Evolutionary conservation across 2,113 vertebrate genomes (phyloP).

Genomic region (Ammodytes dubius): DNA sequence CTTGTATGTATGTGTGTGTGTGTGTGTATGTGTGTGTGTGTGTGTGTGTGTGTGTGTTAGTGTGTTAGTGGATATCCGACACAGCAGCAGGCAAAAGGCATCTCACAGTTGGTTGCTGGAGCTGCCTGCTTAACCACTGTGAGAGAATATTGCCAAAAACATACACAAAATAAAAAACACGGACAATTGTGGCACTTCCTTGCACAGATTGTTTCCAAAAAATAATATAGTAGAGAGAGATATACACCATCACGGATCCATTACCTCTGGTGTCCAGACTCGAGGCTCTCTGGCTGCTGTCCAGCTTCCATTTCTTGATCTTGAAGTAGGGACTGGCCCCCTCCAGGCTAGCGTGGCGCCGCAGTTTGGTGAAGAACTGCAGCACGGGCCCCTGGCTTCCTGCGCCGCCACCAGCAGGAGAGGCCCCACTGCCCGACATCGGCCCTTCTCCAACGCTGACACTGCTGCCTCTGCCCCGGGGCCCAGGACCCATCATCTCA

Average conservation of each 20-base stretch:
- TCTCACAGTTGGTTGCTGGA: conserved; percentile 70
- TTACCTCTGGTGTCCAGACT: conserved; percentile 97
- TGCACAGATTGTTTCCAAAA: conserved; percentile 17
- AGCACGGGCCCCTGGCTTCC: conserved; percentile 86
- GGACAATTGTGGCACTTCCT: neutral
- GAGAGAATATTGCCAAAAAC: conserved; percentile 28
- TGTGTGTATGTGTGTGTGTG: conserved; percentile 47
- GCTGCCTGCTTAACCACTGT: conserved; percentile 44
- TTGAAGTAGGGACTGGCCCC: conserved; percentile 96
- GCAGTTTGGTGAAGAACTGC: conserved; percentile 93
- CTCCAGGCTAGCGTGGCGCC: conserved; percentile 95
- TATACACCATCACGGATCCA: conserved; percentile 31
- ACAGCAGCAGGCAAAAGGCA: conserved; percentile 47
- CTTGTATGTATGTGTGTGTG: too few species aligned
- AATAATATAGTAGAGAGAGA: conserved; percentile 15
- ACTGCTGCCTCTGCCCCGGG: conserved; percentile 73
- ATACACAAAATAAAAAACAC: conserved; percentile 9
- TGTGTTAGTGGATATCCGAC: conserved; percentile 35
- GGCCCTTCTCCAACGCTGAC: conserved; percentile 48
- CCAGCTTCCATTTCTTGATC: conserved; percentile 97
- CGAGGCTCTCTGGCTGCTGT: conserved; percentile 93
- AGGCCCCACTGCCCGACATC: conserved; percentile 46
- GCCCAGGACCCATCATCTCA: conserved; percentile 74
- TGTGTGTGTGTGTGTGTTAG: conserved; percentile 37
- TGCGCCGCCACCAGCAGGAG: conserved; percentile 5